Base-by-base conservation (phyloP, 2,113 vertebrate genomes). In the Acanthochromis polyacanthus region DNA sequence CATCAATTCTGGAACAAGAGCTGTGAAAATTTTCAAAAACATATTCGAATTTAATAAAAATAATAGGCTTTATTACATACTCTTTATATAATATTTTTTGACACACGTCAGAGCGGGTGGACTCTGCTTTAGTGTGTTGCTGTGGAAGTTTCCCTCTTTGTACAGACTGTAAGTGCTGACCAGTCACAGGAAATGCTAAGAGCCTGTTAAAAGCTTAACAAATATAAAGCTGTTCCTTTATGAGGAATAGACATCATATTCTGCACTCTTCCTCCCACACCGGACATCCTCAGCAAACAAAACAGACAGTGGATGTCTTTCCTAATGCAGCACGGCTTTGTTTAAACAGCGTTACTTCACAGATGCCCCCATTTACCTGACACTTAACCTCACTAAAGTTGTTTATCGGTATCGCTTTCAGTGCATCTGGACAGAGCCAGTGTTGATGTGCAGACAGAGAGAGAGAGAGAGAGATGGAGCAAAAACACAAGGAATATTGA, bases 131-230 rank as follows among this genome's bases (percentile, higher is more conserved):
- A 48, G 40, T 63, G 46, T 56, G 40, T 67, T 60, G 72, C 30
- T 30, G 30, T 30, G 30, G 30, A 30, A 43, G 78, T 82, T 36
- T 81, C 53, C 52, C 46, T 71, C 52, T 87, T 74, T 62, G 82
- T 58, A 63, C 76, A 82, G 48, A 61, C 19, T 17, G 19, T 59
- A 46, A 77, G 57, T 52, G 71, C 58, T 23, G 56, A 62, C 4
- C 59, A 53, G 71, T 75, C 67, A 22, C 66, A 59, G 65, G 74
- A 73, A 88, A 88, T 51, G 79, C 75, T 91, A 90, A 93, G 90
- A 93, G 90, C 86, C 86, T 51, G 78, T 89, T 93, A 93, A 94
- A 93, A 93, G 92, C 92, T 90, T 86, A 75, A 93, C 93, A 94
- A 93, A 94, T 90, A 94, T 30, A 20, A 75, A 81, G 75, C 76